phyloP scores from a whole-genome alignment of 2,888 invertebrate species.

The Drosophila quinaria region DNA sequence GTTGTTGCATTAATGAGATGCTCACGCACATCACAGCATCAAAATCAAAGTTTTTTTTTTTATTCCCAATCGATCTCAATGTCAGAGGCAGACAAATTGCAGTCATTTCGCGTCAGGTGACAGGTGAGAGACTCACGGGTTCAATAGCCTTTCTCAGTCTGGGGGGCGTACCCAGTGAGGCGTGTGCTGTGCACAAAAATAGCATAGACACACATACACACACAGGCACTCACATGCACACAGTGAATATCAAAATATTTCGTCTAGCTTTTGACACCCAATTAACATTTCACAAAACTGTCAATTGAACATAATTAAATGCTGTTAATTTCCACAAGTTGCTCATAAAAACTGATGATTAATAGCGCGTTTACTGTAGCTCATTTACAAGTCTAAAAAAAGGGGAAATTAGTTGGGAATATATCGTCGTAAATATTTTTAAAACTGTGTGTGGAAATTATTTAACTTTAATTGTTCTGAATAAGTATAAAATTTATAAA shows the following conservation, averaged over 20 bases:
- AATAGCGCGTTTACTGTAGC: conserved; percentile 8
- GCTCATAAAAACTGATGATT: conserved; percentile 2
- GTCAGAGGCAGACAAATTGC: conserved; percentile 70
- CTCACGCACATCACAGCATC: conserved; percentile 42
- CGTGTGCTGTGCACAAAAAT: conserved; percentile 44
- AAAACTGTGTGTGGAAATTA: neutral
- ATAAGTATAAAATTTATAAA: no score
- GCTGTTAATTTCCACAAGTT: conserved; percentile 16
- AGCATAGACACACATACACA: conserved; percentile 19
- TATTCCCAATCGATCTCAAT: conserved; percentile 73
- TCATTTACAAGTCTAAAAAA: conserved; percentile 9
- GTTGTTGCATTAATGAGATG: conserved; percentile 74
- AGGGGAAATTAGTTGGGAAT: neutral
- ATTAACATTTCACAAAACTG: conserved; percentile 46
- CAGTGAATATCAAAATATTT: conserved; percentile 31
- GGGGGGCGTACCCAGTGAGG: conserved; percentile 54
- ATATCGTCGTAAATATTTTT: neutral
- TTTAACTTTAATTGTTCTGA: no score
- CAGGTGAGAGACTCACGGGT: conserved; percentile 28
- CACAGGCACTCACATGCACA: neutral
- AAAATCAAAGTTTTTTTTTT: conserved; percentile 48
- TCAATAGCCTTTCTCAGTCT: conserved; percentile 46
- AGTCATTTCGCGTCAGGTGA: conserved; percentile 44
- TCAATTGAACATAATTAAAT: conserved; percentile 46
- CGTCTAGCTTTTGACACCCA: conserved; percentile 52